Evolutionary conservation across 2,888 invertebrate species (phyloP), one percentile per base, ranked within the genome.

Genomic region (Acronicta psi): DNA sequence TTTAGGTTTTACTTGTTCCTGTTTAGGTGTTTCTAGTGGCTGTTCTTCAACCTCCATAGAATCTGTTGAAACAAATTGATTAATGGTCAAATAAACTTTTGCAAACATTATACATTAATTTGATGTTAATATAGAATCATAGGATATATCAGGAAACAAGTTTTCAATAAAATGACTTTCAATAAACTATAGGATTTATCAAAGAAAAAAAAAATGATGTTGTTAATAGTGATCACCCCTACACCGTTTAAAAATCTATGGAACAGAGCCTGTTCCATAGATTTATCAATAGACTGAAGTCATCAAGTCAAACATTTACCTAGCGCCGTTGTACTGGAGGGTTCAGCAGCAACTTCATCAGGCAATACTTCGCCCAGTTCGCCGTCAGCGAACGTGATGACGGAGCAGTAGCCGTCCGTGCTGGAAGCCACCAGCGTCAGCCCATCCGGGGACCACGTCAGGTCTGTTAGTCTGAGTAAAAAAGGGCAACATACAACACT

Each of bases 321-420:
- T 61, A 70, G 13, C 11, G 59, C 45, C 14, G 45, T 14, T 6
- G 57, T 16, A 2, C 25, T 46, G 42, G 69, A 38, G 2, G 69
- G 23, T 10, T 56, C 51, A 0, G 53, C 38, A 1, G 41, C 38
- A 1, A 57, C 71, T 45, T 82, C 79, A 0, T 83, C 82, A 0
- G 88, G 85, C 44, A 88, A 49, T 1, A 74, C 61, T 0, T 87
- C 84, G 0, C 94, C 94, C 0, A 94, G 82, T 61, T 94, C 94
- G 0, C 78, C 83, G 0, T 60, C 71, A 0, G 72, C 60, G 80
- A 93, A 93, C 23, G 84, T 83, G 66, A 94, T 83, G 59, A 93
- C 86, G 6, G 94, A 94, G 64, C 93, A 93, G 83, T 88, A 94
- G 0, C 94, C 94, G 68, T 94, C 94, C 0, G 94, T 93, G 58